Conservation (phyloP, 2,888 invertebrate species). For the Priocnemis perturbator region DNA sequence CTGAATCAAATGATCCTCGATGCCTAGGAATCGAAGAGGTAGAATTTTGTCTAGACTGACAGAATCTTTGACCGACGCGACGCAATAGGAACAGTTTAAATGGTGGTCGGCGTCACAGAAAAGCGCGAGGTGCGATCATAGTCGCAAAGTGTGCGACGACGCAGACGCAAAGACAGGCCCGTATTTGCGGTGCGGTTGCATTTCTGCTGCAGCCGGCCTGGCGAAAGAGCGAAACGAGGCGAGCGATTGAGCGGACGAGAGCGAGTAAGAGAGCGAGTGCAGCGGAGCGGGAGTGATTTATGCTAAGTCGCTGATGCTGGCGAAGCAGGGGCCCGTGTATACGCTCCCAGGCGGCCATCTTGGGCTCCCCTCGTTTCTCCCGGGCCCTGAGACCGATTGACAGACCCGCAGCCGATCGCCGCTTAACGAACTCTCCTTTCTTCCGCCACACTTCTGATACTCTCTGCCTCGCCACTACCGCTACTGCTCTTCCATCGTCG, state of each 20-base stretch:
- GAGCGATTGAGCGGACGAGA: constrained; percentile 19
- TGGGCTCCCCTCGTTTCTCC: constrained; percentile 56
- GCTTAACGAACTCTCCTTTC: constrained; percentile 54
- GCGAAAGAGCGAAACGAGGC: neutral
- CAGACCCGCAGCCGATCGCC: constrained; percentile 50
- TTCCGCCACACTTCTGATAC: constrained; percentile 33
- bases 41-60: too few species aligned
- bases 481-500: constrained; percentile 10
- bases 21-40: too few species aligned
- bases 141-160: constrained; percentile 18
- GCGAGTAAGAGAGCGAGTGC: constrained; percentile 41
- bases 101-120: neutral
- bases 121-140: constrained; percentile 32
- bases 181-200: constrained; percentile 45
- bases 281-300: constrained; percentile 73
- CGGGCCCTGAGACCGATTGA: constrained; percentile 55
- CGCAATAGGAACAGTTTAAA: too few species aligned
- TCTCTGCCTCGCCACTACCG: constrained; percentile 26
- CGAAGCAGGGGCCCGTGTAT: constrained; percentile 65
- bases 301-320: constrained; percentile 71
- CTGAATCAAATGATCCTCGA: too few species aligned
- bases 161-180: constrained; percentile 34
- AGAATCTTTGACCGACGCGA: too few species aligned
- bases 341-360: constrained; percentile 57
- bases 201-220: constrained; percentile 44